Evolutionary conservation across 2,113 vertebrate genomes (phyloP).

Genomic region (Mungos mungo): DNA sequence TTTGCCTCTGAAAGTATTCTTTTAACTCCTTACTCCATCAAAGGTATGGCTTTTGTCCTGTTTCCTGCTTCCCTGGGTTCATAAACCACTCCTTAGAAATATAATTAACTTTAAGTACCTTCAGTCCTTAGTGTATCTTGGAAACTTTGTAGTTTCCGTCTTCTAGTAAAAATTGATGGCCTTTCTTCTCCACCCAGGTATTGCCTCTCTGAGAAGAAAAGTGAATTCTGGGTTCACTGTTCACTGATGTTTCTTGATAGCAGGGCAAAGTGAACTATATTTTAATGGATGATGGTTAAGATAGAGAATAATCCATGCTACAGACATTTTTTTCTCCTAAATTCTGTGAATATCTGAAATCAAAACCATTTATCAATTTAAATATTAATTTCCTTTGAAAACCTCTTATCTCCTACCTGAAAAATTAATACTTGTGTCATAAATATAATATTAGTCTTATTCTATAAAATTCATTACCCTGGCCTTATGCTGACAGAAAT

Average conservation of each 20-base stretch:
- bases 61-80: not conserved
- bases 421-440: not conserved
- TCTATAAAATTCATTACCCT: not conserved
- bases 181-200: not conserved
- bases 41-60: not conserved
- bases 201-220: not conserved
- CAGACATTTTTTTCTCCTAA: not conserved
- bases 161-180: not conserved
- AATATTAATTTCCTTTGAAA: slow-evolving; percentile 16
- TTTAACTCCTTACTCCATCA: not conserved
- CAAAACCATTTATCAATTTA: not conserved
- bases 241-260: not conserved
- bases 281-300: not conserved
- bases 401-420: not conserved
- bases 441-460: not conserved
- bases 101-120: not conserved
- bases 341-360: not conserved
- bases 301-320: not conserved
- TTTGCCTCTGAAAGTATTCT: not conserved
- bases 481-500: not conserved
- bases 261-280: not conserved
- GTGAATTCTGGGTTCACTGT: not conserved
- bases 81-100: not conserved
- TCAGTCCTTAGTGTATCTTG: not conserved
- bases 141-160: not conserved